Conservation (phyloP, 2,797 vertebrate genomes). For the Protosalanx chinensis region DNA sequence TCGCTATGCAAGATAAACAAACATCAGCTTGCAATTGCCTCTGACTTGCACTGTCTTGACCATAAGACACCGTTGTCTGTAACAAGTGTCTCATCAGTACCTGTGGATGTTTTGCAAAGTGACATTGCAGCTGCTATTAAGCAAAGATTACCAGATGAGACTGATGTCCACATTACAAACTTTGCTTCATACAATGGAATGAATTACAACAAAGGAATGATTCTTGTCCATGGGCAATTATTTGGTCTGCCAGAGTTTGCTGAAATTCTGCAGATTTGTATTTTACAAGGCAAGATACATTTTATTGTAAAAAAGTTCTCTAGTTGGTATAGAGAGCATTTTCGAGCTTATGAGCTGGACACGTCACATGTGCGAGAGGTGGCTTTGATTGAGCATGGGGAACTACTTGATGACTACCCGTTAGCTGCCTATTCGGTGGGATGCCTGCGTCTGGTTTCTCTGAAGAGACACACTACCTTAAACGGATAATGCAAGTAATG, state of each 20-base stretch:
- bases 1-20: too few relatives aligned
- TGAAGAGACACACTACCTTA: constrained; percentile 21
- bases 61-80: constrained; percentile 12
- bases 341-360: constrained; percentile 33
- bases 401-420: constrained; percentile 30
- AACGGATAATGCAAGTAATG: constrained; percentile 3
- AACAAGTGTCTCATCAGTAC: background rate
- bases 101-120: constrained; percentile 1
- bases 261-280: constrained; percentile 28
- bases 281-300: constrained; percentile 24
- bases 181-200: constrained; percentile 21
- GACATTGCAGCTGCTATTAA: constrained; percentile 4
- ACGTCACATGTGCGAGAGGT: constrained; percentile 35
- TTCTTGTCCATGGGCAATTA: constrained; percentile 17
- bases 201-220: constrained; percentile 26
- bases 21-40: constrained; percentile 32
- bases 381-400: constrained; percentile 27
- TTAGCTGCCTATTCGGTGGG: constrained; percentile 20
- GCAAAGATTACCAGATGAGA: constrained; percentile 14
- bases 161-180: constrained; percentile 17
- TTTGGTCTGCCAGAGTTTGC: constrained; percentile 25
- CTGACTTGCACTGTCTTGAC: constrained; percentile 17
- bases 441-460: constrained; percentile 16
- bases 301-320: constrained; percentile 30
- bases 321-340: constrained; percentile 41